phyloP scores from a whole-genome alignment of 2,113 vertebrate species.

The Paedocypris sp. region DNA sequence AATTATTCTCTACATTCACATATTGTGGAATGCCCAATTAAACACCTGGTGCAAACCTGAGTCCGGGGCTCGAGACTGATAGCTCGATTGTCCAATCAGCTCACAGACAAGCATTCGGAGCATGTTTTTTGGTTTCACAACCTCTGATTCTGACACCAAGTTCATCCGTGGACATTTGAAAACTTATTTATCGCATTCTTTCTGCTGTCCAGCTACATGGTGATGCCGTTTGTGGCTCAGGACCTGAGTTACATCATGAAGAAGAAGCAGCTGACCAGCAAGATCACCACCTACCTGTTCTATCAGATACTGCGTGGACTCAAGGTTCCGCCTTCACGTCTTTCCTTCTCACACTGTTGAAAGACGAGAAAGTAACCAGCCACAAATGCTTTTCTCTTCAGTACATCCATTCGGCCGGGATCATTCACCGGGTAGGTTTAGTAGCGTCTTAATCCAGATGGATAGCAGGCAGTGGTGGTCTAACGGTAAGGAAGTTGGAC shows the following conservation, averaged over 20 bases:
- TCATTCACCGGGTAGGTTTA: slow-evolving; percentile 62
- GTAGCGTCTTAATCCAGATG: no score
- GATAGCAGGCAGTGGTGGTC: no score
- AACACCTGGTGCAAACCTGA: no score
- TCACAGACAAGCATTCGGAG: no score
- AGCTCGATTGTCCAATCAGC: no score
- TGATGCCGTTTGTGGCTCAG: slow-evolving; percentile 68
- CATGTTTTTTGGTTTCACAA: no score
- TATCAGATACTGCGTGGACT: slow-evolving; percentile 69
- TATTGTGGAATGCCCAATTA: no score
- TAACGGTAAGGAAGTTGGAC: no score
- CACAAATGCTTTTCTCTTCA: slow-evolving; percentile 31
- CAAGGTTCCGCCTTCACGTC: slow-evolving; percentile 48
- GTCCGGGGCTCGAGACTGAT: no score
- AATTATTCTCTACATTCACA: no score
- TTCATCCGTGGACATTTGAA: no score
- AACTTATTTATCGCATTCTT: not conserved
- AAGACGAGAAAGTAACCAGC: not conserved
- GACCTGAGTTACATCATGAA: slow-evolving; percentile 69
- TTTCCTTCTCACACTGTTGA: not conserved
- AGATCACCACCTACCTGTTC: slow-evolving; percentile 60
- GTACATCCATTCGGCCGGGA: slow-evolving; percentile 71
- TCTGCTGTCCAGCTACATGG: slow-evolving; percentile 62
- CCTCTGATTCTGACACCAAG: no score
- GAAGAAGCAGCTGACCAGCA: slow-evolving; percentile 50